Conservation (phyloP, 2,113 vertebrate species). For the Spea multiplicata region DNA sequence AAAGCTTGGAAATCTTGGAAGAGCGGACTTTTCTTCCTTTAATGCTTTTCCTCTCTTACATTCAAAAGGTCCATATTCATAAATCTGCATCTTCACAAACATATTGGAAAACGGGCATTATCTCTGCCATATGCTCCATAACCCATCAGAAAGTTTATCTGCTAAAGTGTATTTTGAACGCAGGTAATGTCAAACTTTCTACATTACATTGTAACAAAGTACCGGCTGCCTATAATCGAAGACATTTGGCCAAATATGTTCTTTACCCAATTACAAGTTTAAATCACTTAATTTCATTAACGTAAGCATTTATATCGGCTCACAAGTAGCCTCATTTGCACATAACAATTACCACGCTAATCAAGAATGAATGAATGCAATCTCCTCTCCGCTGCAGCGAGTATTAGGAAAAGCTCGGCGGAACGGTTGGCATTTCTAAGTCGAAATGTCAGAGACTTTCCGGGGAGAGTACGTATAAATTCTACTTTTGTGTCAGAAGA, state of each 20-base stretch:
- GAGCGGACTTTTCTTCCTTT: too few species aligned
- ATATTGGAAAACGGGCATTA: too few species aligned
- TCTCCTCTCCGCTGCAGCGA: neutral
- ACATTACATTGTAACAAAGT: slow-evolving; percentile 5
- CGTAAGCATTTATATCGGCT: neutral
- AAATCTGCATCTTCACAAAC: too few species aligned
- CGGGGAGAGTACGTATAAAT: slow-evolving; percentile 30
- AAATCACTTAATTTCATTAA: slow-evolving; percentile 13
- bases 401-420: slow-evolving; percentile 8
- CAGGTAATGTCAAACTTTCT: neutral
- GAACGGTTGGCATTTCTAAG: slow-evolving; percentile 38
- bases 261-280: slow-evolving; percentile 9
- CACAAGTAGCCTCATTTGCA: slow-evolving; percentile 6
- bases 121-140: too few species aligned
- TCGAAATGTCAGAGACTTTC: slow-evolving; percentile 38
- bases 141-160: neutral
- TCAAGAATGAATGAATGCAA: slow-evolving; percentile 28
- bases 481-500: slow-evolving; percentile 26
- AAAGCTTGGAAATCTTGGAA: too few species aligned
- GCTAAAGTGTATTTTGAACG: neutral
- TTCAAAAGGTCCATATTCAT: too few species aligned
- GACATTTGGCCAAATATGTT: neutral
- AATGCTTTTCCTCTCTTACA: too few species aligned
- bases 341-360: slow-evolving; percentile 41
- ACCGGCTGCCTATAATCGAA: slow-evolving; percentile 3